Base-by-base conservation (phyloP, 2,113 vertebrate species). In the Bostrychus sinensis region DNA sequence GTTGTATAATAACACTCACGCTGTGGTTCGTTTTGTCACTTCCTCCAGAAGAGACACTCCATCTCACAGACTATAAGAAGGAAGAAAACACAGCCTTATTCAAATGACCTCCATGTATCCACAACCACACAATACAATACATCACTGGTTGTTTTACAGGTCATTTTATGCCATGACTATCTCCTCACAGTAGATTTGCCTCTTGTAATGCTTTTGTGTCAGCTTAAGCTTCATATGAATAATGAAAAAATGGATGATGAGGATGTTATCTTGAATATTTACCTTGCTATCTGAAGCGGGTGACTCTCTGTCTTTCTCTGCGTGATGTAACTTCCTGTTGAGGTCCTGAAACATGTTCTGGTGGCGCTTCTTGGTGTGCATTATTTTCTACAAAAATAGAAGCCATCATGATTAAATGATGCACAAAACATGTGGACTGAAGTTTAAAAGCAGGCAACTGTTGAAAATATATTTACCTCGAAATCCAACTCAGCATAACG, bases 301-400 rank as follows among this genome's bases (percentile, higher is more conserved):
- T 1, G 91, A 96, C 34, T 99, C 96, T 83, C 96, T 94, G 74
- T 98, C 96, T 83, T 96, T 97, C 34, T 96, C 95, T 61, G 94
- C 91, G 0, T 97, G 96, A 90, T 99, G 97, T 70, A 98, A 80
- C 85, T 96, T 99, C 87, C 96, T 94, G 90, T 96, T 99, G 38
- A 99, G 92, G 84, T 99, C 97, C 89, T 99, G 97, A 88, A 99
- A 98, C 97, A 99, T 98, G 93, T 99, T 98, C 88, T 99, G 97
- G 89, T 99, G 97, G 69, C 97, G 94, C 86, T 99, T 99, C 80
- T 96, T 93, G 3, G 97, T 99, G 92, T 98, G 97, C 97, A 99
- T 99, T 82, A 99, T 98, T 92, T 99, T 99, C 97, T 98, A 50
- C 10, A 58, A 62, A 39, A 23, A 42, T 38, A 50, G 55, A 7